Evolutionary conservation across 2,113 vertebrate genomes (phyloP), one percentile per base, ranked within the genome.

Genomic region (Hirundichthys speculiger): DNA sequence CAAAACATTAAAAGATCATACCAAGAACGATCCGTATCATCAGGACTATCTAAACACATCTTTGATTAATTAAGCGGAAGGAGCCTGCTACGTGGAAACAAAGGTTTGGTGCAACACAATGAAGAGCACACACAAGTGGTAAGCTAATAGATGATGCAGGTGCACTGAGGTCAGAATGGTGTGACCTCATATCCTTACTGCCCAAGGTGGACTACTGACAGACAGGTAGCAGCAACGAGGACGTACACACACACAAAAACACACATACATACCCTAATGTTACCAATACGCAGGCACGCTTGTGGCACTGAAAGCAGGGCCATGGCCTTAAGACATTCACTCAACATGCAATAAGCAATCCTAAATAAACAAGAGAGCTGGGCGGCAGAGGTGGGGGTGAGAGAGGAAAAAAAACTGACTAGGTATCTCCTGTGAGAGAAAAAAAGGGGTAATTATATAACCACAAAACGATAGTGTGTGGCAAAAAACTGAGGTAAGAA

Each of bases 151-250:
- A 85, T 69, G 77, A 69, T 48, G 81, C 87, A 83, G 84, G 85
- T 89, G 84, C 84, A 84, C 80, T 47, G 64, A 75, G 87, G 89
- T 88, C 89, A 89, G 45, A 18, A 25, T 62, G 34, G 45, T 2
- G 48, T 81, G 86, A 90, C 88, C 87, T 88, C 83, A 87, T 82
- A 87, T 87, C 84, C 83, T 83, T 6, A 40, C 54, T 64, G 61
- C 45, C 56, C 57, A 43, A 40, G 58, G 64, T 75, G 54, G 75
- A 69, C 61, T 48, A 86, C 58, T 88, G 87, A 89, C 89, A 90
- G 86, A 86, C 65, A n/a, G 57, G 64, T 50, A 63, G 45, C 38
- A 64, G 51, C 45, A 58, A n/a, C 1, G 3, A 34, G 43, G 41
- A 25, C 63, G 24, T 13, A 13, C 45, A 56, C 49, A 50, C 21